Evolutionary conservation across 92 coral and sea anemone species (phyloP), one percentile per base, ranked within the genome.

Genomic region (Zoanthus gigantus): DNA sequence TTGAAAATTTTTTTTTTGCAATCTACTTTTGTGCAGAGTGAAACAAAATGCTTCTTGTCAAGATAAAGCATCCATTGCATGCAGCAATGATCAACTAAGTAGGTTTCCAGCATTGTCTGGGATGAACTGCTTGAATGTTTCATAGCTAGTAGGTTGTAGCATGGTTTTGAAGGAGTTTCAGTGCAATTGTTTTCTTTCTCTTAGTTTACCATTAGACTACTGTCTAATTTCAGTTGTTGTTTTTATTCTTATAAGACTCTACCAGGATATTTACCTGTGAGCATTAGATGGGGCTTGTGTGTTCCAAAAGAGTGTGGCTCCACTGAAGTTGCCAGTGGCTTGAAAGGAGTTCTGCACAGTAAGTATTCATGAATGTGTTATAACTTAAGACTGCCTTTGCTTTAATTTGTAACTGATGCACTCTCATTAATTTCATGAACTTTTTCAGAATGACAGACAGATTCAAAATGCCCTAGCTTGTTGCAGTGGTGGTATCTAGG

Each of bases 281-380:
- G 78, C 28, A 52, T 93, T 68, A 86, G 34, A 66, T 89, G 90
- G 89, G 96, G 96, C 17, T 29, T 94, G 84, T 94, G 96, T 92
- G 92, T 85, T 50, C 96, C 96, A 1, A 82, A 86, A 46, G 89
- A 91, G 45, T 94, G 96, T 67, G 78, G 86, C 71, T 91, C 89
- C 44, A 46, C 57, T 6, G 93, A 94, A 37, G 18, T 91, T 6
- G 88, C 91, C 14, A 48, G 58, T 57, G 90, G 92, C 3, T 17
- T 94, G 57, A 83, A 83, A 54, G 82, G 72, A 7, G 54, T 91
- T 30, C 23, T 93, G 42, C 50, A 83, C 78, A 88, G 96, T 93
- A 76, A 18, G 85, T 61, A 7, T 17, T 63, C 69, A 63, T 17
- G 0, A 0, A 63, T 9, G 5, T 17, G 0, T 7, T 17, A 11